Base-by-base conservation (phyloP, 2,113 vertebrate species). In the Ochotona curzoniae region DNA sequence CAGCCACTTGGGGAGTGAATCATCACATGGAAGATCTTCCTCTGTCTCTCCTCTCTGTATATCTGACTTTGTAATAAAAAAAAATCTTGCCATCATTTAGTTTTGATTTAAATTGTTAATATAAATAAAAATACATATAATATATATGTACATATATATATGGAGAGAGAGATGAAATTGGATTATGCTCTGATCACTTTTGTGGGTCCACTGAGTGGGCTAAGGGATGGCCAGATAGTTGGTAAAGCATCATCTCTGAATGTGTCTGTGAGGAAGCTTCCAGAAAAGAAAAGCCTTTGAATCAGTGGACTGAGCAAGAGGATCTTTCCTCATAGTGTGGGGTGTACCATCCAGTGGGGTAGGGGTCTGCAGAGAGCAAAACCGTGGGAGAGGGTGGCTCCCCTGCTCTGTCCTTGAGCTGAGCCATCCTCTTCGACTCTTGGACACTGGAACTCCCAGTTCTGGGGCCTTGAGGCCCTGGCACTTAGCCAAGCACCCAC, bases 71-170 rank as follows among this genome's bases (percentile, higher is more conserved):
- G 3, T 6, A 78, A 74, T 35, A 44, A 89, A 91, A 82, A 69
- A 8, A 90, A 21, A 15, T 38, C 32, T 80, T 76, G 12, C 26
- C 80, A 64, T 67, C 51, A 66, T 54, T 18, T 8, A 73, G 8
- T 81, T 94, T 84, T 91, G 35, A 20, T 25, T 90, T 93, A 70
- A 93, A 84, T 75, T 75, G 23, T 69, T 69, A 64, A 44, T 54
- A 44, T 44, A 44, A 4, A 44, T 44, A 44, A 44, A 44, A 44
- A 44, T 44, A 44, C 6, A 44, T 44, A 44, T 44, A 44, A 44
- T 4, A 44, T 44, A 44, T 44, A 44, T 44, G 6, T 14, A 20
- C 30, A 38, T 84, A 57, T 57, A 87, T 8, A 79, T 38, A 90
- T 1, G 51, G 63, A 15, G 44, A 84, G 74, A 74, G 61, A 84